phyloP scores from a whole-genome alignment of 2,888 invertebrate species.

The Drosophila glabriapex region DNA sequence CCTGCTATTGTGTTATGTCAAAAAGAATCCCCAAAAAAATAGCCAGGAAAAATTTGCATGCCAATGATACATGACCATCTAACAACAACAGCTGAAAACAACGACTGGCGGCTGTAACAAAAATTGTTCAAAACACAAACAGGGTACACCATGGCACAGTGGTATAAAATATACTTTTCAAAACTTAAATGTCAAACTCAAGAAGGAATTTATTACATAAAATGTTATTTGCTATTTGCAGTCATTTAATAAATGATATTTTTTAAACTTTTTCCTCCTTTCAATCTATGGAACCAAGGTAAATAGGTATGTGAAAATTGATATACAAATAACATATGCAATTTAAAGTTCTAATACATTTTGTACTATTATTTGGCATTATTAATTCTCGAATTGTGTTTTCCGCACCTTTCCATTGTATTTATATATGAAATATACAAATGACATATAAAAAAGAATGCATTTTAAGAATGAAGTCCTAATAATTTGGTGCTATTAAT shows the following conservation, averaged over 20 bases:
- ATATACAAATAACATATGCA: not conserved
- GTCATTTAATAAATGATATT: not conserved
- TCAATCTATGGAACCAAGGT: not conserved
- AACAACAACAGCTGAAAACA: conserved; percentile 15
- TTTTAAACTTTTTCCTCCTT: not conserved
- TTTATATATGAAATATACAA: not conserved
- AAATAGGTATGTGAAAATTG: not conserved
- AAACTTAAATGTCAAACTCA: not conserved
- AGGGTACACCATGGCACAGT: conserved; percentile 33
- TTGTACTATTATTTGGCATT: not conserved
- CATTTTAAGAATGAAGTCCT: not conserved
- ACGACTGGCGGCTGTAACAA: conserved; percentile 19
- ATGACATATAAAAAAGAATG: not conserved
- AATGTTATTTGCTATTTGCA: not conserved
- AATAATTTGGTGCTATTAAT: not conserved
- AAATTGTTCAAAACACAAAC: conserved; percentile 43
- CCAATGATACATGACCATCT: conserved; percentile 66
- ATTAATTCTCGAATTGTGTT: not conserved
- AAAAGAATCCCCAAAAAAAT: conserved; percentile 12
- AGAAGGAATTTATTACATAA: not conserved
- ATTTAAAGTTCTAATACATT: not conserved
- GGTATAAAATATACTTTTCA: conserved; percentile 3
- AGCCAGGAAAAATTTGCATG: conserved; percentile 62
- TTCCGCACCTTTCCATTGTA: not conserved
- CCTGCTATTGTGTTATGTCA: conserved; percentile 24